These are phyloP conservation scores for Saimiri boliviensis DNA, from an alignment of 2,113 vertebrate genomes.

Conservation along the genomic window DNA sequence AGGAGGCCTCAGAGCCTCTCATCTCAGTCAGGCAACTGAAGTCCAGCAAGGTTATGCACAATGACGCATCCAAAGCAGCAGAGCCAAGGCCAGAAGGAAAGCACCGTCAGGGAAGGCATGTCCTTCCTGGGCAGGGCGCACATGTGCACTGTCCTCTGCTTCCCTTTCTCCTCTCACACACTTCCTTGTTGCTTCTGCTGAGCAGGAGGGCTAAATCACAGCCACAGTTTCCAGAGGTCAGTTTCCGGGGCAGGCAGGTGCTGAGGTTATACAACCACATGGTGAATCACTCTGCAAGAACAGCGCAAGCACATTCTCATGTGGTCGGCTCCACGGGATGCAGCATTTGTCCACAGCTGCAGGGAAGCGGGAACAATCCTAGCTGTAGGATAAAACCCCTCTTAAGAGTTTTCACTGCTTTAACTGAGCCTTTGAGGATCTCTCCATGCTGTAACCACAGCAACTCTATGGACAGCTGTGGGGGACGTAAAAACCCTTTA, in stretches of 20 bases:
- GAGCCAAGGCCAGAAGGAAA: neutral
- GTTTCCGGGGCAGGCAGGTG: neutral
- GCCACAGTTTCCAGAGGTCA: neutral
- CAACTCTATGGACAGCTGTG: neutral
- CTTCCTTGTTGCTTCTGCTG: neutral
- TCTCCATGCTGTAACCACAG: neutral
- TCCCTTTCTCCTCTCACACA: neutral
- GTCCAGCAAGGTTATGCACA: neutral
- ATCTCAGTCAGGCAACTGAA: neutral
- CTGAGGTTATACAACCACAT: neutral
- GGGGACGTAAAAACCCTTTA: neutral
- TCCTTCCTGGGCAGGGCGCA: neutral
- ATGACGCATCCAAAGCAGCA: neutral
- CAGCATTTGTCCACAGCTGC: neutral
- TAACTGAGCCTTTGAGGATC: neutral
- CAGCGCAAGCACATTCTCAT: neutral
- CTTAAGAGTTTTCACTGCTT: neutral
- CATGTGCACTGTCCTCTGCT: accelerated
- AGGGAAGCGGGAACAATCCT: neutral
- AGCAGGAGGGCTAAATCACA: neutral
- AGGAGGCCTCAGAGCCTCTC: neutral
- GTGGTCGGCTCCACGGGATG: neutral
- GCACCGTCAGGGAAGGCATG: neutral
- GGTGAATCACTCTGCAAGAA: neutral
- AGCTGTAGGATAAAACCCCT: neutral